Percentiles rank a stretch among this genome's conserved stretches.
phyloP scores from a whole-genome alignment of 2,888 invertebrate genomes.

The Monopis laevigella region DNA sequence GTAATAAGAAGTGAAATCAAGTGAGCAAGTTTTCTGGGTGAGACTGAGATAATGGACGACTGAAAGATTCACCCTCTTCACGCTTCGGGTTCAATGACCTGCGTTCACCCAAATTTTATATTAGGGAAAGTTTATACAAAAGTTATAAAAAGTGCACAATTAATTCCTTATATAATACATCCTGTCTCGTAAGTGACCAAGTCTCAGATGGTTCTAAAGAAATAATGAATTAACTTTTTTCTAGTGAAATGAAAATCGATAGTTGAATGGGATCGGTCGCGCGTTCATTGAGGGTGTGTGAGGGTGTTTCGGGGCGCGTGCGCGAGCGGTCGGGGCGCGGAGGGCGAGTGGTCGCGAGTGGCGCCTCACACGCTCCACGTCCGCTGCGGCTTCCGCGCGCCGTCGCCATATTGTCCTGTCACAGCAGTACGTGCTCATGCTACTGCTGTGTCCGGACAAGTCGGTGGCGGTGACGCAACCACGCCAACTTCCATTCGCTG shows the following conservation, averaged over 20 bases:
- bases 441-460: constrained; percentile 96
- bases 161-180: no score
- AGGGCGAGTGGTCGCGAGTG: constrained; percentile 32
- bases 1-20: no score
- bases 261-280: constrained; percentile 41
- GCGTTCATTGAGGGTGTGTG: constrained; percentile 52
- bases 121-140: no score
- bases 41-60: no score
- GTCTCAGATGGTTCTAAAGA: constrained; percentile 9
- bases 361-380: constrained; percentile 64
- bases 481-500: constrained; percentile 23
- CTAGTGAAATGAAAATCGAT: constrained; percentile 46
- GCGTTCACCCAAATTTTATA: no score
- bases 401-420: constrained; percentile 96
- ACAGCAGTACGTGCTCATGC: constrained; percentile 85
- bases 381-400: constrained; percentile 51
- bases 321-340: constrained; percentile 49
- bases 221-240: constrained; percentile 36
- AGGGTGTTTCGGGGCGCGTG: constrained; percentile 17
- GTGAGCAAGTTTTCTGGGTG: no score
- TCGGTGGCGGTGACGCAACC: constrained; percentile 41
- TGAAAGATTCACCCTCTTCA: no score
- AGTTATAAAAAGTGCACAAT: no score
- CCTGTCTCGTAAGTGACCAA: no score
- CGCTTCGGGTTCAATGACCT: no score